A percentile compares a stretch with the other conserved stretches of the same genome.
These are phyloP conservation scores for Trachythela sp. DNA, from an alignment of 64 coral and sea anemone species.

Conservation along the genomic window DNA sequence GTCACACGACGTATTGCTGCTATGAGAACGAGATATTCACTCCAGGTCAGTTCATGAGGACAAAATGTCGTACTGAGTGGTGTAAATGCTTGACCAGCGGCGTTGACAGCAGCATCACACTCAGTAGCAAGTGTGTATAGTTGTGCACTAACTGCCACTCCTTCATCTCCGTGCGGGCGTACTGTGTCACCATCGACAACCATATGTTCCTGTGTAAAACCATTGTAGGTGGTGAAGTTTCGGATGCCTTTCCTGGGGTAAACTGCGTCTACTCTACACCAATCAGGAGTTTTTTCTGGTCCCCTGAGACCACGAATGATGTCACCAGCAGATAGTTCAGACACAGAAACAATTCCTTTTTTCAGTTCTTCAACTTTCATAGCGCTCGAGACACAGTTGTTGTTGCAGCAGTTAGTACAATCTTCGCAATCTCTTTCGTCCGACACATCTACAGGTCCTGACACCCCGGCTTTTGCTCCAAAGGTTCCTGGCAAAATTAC, in stretches of 20 bases:
- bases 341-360: conserved; percentile 21
- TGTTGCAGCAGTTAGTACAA: neutral
- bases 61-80: conserved; percentile 36
- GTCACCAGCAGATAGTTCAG: conserved; percentile 25
- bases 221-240: conserved; percentile 41
- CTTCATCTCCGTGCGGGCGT: conserved; percentile 5
- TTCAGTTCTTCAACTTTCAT: conserved; percentile 34
- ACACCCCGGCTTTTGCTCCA: too few relatives aligned
- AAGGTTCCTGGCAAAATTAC: too few relatives aligned
- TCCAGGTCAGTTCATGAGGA: conserved; percentile 26
- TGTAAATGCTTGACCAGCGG: conserved; percentile 28
- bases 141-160: neutral
- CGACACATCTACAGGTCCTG: too few relatives aligned
- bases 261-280: conserved; percentile 38
- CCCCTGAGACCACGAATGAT: conserved; percentile 40
- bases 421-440: neutral
- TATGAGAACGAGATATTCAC: conserved; percentile 30
- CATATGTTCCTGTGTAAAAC: conserved; percentile 36
- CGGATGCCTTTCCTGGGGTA: neutral
- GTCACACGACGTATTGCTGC: conserved; percentile 6
- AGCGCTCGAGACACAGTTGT: conserved; percentile 20
- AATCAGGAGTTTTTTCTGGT: neutral
- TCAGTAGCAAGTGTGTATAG: conserved; percentile 36
- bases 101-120: conserved; percentile 38
- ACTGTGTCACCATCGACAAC: conserved; percentile 25